Percentiles rank a stretch among this genome's conserved stretches.
Evolutionary conservation across 2,797 vertebrate species (phyloP).

Genomic region (Liasis olivaceus): DNA sequence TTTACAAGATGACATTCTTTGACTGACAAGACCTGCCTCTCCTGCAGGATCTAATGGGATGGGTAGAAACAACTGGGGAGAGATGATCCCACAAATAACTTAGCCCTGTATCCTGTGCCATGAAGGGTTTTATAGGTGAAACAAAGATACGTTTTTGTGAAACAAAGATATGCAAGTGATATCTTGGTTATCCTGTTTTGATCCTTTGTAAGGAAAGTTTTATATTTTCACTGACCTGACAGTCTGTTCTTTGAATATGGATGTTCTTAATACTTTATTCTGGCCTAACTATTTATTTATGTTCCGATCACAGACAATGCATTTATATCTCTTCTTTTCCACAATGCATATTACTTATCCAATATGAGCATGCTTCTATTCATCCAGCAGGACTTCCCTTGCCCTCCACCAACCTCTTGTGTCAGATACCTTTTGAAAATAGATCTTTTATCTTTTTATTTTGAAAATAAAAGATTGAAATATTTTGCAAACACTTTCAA

Average conservation of each 20-base stretch:
- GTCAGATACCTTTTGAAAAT: not conserved
- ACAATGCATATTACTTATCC: not conserved
- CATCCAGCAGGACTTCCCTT: no score
- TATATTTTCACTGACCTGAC: no score
- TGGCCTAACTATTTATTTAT: not conserved
- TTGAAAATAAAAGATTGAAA: not conserved
- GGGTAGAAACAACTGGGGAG: not conserved
- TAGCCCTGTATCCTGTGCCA: not conserved
- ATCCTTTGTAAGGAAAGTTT: no score
- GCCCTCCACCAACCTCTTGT: not conserved
- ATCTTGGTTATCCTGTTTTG: no score
- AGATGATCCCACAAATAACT: not conserved
- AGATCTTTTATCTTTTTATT: not conserved
- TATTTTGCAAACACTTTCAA: not conserved
- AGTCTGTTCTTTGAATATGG: no score
- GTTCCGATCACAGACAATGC: not conserved
- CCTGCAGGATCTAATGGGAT: not conserved
- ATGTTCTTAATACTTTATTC: no score
- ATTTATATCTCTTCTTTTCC: not conserved
- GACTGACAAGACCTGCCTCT: not conserved
- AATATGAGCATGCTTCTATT: not conserved
- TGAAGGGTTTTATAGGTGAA: not conserved
- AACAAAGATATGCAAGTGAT: no score
- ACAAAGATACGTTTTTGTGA: no score
- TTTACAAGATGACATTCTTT: not conserved